These are phyloP conservation scores for Lordiphosa clarofinis DNA, from an alignment of 1,140 invertebrate species.

Conservation along the genomic window DNA sequence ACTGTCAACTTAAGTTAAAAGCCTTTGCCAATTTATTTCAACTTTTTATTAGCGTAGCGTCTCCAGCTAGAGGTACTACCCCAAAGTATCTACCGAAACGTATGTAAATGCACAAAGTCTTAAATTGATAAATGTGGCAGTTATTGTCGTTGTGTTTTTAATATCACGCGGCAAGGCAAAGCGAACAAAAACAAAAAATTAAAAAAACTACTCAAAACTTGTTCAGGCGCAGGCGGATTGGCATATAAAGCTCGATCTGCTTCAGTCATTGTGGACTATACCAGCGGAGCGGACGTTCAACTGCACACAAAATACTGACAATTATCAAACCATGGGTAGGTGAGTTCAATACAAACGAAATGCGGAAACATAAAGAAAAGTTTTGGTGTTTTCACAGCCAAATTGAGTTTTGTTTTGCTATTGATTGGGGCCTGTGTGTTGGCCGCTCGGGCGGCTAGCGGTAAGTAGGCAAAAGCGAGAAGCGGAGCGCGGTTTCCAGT, in stretches of 20 bases:
- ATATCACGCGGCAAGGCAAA: slow-evolving; percentile 49
- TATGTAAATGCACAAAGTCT: slow-evolving; percentile 44
- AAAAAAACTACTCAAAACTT: slow-evolving; percentile 44
- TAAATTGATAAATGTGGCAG: slow-evolving; percentile 47
- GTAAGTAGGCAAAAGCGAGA: slow-evolving; percentile 36
- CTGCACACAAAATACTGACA: slow-evolving; percentile 24
- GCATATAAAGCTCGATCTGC: slow-evolving; percentile 57
- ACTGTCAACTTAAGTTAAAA: no score
- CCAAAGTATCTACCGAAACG: slow-evolving; percentile 12
- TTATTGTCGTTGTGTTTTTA: slow-evolving; percentile 33
- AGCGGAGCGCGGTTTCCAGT: slow-evolving; percentile 4
- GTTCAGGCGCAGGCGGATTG: slow-evolving; percentile 45
- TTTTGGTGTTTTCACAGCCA: slow-evolving; percentile 25
- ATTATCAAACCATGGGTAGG: slow-evolving; percentile 54
- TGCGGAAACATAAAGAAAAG: slow-evolving; percentile 36
- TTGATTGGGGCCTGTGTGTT: slow-evolving; percentile 40
- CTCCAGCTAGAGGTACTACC: slow-evolving; percentile 19
- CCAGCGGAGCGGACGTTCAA: slow-evolving; percentile 60
- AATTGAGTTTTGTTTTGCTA: slow-evolving; percentile 36
- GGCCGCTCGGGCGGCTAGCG: slow-evolving; percentile 47
- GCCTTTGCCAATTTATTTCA: no score
- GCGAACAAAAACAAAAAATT: slow-evolving; percentile 29
- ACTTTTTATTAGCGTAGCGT: slow-evolving; percentile 13
- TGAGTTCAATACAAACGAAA: slow-evolving; percentile 32
- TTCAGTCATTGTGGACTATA: slow-evolving; percentile 45